Percentiles rank a stretch among this genome's conserved stretches.
phyloP scores from a whole-genome alignment of 1,140 invertebrate genomes.

The Heliconius nattereri region DNA sequence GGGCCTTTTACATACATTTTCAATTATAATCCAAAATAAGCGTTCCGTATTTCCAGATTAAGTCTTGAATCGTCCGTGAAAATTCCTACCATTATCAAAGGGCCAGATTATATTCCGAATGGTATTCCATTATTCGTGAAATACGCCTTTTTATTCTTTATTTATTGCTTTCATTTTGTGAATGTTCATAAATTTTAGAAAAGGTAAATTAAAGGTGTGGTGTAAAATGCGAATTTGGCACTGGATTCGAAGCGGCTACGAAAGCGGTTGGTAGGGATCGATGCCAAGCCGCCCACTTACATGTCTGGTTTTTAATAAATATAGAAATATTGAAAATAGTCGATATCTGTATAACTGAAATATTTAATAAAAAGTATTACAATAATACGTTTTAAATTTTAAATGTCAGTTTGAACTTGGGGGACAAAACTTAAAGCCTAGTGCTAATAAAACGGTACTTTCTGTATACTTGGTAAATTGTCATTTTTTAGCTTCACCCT shows the following conservation, averaged over 20 bases:
- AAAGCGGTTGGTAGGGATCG: background rate
- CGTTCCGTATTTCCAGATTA: background rate
- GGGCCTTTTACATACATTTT: background rate
- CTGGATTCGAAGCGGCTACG: conserved; percentile 5
- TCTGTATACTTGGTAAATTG: too few species aligned
- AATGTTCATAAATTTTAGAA: background rate
- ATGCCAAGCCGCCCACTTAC: conserved; percentile 1
- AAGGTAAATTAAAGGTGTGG: conserved; percentile 8
- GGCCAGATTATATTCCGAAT: background rate
- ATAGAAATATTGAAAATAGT: background rate
- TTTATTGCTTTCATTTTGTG: background rate
- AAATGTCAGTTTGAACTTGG: too few species aligned
- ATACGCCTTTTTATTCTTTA: background rate
- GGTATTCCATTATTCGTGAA: background rate
- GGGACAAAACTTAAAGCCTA: too few species aligned
- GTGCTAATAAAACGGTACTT: too few species aligned
- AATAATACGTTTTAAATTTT: background rate
- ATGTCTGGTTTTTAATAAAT: background rate
- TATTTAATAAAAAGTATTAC: background rate
- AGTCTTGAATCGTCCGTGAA: background rate
- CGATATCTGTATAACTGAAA: background rate
- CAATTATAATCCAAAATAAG: background rate
- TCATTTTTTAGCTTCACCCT: too few species aligned
- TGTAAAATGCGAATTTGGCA: conserved; percentile 6
- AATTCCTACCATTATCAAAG: background rate